A percentile compares a stretch with the other conserved stretches of the same genome.
These are phyloP conservation scores for Volucella inflata DNA, from an alignment of 2,888 invertebrate species.

Conservation along the genomic window DNA sequence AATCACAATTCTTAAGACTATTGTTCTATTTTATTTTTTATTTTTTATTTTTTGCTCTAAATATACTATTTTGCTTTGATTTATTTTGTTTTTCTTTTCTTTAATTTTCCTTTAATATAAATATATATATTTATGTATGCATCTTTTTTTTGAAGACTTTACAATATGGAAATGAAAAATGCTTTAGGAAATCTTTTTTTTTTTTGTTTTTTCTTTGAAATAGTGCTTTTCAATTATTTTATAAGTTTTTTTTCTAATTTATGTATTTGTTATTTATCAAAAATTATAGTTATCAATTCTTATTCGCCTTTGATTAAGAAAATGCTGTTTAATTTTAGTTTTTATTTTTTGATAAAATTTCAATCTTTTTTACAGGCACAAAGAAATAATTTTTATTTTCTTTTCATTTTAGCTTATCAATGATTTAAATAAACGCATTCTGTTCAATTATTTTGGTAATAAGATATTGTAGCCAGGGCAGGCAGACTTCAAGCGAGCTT, in stretches of 20 bases:
- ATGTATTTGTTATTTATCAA: slow-evolving; percentile 3
- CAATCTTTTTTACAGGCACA: slow-evolving; percentile 68
- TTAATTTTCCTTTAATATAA: slow-evolving; percentile 61
- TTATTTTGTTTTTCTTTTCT: slow-evolving; percentile 44
- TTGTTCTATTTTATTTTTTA: slow-evolving; percentile 41
- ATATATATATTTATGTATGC: slow-evolving; percentile 67
- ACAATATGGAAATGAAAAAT: slow-evolving; percentile 56
- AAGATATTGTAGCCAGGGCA: slow-evolving; percentile 27
- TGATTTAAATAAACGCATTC: slow-evolving; percentile 30
- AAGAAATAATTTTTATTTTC: slow-evolving; percentile 58
- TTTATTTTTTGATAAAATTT: slow-evolving; percentile 50
- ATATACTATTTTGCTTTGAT: slow-evolving; percentile 26
- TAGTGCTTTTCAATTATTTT: slow-evolving; percentile 37
- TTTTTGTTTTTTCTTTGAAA: slow-evolving; percentile 52
- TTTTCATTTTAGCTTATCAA: slow-evolving; percentile 10
- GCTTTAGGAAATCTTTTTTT: slow-evolving; percentile 41
- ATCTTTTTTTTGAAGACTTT: slow-evolving; percentile 57
- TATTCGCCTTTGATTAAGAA: slow-evolving; percentile 32
- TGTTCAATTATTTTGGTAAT: slow-evolving; percentile 19
- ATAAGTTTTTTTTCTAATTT: slow-evolving; percentile 10
- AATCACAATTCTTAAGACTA: slow-evolving; percentile 71
- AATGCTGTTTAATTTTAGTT: slow-evolving; percentile 8
- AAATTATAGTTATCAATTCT: slow-evolving; percentile 31
- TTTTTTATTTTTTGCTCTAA: slow-evolving; percentile 27
- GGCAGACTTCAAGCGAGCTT: not conserved